phyloP scores from a whole-genome alignment of 2,888 invertebrate genomes.

The Spodoptera exigua region DNA sequence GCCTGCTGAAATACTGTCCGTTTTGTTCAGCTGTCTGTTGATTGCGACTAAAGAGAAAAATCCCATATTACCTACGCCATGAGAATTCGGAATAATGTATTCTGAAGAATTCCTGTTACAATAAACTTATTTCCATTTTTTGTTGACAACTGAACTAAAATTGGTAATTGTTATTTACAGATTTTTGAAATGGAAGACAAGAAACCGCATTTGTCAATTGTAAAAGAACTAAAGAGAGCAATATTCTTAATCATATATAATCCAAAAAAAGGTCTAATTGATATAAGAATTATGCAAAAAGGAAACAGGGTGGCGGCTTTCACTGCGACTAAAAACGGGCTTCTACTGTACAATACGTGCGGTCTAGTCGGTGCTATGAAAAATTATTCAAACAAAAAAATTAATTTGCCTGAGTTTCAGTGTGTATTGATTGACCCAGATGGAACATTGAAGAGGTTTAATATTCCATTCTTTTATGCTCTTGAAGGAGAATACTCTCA shows the following conservation, averaged over 20 bases:
- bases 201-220: conserved; percentile 78
- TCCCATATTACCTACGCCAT: too few species aligned
- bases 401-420: conserved; percentile 90
- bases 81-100: too few species aligned
- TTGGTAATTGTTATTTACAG: conserved; percentile 72
- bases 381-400: conserved; percentile 87
- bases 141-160: too few species aligned
- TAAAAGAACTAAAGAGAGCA: conserved; percentile 89
- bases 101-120: too few species aligned
- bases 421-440: conserved; percentile 95
- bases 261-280: conserved; percentile 96
- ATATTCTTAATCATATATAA: conserved; percentile 97
- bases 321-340: conserved; percentile 95
- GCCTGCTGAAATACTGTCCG: too few species aligned
- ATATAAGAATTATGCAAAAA: conserved; percentile 97
- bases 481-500: conserved; percentile 96
- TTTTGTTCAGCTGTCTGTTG: too few species aligned
- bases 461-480: conserved; percentile 97
- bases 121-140: too few species aligned
- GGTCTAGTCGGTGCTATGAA: conserved; percentile 93
- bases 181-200: conserved; percentile 83
- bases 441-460: conserved; percentile 94
- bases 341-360: conserved; percentile 94
- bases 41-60: too few species aligned
- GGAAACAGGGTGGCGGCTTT: conserved; percentile 97